A percentile compares a stretch with the other conserved stretches of the same genome.
Evolutionary conservation across 1,140 invertebrate species (phyloP).

Genomic region (Oppia nitens): DNA sequence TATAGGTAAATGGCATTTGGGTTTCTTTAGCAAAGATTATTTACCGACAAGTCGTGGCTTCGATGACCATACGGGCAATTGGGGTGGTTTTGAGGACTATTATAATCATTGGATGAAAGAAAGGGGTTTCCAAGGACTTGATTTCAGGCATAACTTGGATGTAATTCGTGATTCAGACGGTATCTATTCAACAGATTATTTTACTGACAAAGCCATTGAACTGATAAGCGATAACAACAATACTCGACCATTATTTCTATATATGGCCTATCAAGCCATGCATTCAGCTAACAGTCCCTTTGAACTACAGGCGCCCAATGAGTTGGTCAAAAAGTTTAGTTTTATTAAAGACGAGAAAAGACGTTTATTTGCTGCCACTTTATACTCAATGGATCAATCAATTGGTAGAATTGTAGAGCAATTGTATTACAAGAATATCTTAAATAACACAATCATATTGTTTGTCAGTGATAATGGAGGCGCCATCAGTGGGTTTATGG

Average conservation of each 20-base stretch:
- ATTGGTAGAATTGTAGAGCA: conserved; percentile 24
- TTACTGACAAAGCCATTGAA: conserved; percentile 50
- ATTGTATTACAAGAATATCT: conserved; percentile 21
- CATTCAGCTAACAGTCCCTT: conserved; percentile 3
- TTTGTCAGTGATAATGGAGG: conserved; percentile 30
- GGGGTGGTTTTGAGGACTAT: conserved; percentile 21
- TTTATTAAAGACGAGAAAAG: conserved; percentile 10
- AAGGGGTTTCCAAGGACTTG: conserved; percentile 34
- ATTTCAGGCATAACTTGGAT: conserved; percentile 45
- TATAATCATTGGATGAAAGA: conserved; percentile 25
- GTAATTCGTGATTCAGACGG: conserved; percentile 57
- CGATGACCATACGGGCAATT: conserved; percentile 28
- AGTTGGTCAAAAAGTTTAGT: conserved; percentile 7
- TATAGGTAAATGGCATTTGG: conserved; percentile 31
- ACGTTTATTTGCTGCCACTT: conserved; percentile 8
- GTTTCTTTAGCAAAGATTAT: conserved; percentile 27
- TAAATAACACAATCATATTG: conserved; percentile 26
- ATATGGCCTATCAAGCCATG: conserved; percentile 3
- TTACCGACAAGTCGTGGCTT: conserved; percentile 28
- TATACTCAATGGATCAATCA: neutral
- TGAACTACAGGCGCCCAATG: conserved; percentile 11
- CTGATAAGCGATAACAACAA: conserved; percentile 48
- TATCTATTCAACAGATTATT: conserved; percentile 62
- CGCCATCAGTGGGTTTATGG: conserved; percentile 22
- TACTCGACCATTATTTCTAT: conserved; percentile 21